phyloP scores from a whole-genome alignment of 2,797 vertebrate species.

The Staurois parvus region DNA sequence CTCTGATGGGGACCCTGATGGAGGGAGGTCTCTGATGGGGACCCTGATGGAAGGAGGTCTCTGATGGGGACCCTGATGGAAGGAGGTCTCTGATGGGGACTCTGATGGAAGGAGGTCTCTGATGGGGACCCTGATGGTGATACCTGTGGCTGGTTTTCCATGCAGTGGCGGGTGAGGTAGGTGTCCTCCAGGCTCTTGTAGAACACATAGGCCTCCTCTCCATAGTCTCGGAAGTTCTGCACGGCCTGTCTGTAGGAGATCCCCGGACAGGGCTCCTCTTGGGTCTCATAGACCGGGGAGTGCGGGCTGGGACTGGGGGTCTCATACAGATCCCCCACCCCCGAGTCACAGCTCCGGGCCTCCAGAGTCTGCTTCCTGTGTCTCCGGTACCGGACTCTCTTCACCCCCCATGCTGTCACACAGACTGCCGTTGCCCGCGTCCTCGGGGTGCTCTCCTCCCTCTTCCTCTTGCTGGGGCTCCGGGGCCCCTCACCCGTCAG shows the following conservation, averaged over 20 bases:
- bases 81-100: no score
- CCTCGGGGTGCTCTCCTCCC: background rate
- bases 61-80: no score
- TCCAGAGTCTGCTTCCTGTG: conserved; percentile 76
- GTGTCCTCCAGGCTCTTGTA: conserved; percentile 80
- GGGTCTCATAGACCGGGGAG: background rate
- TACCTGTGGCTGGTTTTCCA: conserved; percentile 79
- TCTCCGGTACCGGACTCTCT: conserved; percentile 62
- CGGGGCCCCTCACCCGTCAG: background rate
- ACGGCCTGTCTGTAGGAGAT: conserved; percentile 66
- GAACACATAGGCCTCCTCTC: conserved; percentile 83
- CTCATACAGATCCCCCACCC: conserved; percentile 77
- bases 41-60: no score
- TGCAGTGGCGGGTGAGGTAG: conserved; percentile 80
- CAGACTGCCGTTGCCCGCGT: conserved; percentile 54
- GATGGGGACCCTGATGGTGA: no score
- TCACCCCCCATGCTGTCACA: conserved; percentile 69
- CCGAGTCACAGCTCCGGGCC: conserved; percentile 74
- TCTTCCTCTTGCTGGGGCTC: background rate
- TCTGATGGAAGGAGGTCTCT: no score
- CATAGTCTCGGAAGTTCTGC: conserved; percentile 79
- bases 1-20: no score
- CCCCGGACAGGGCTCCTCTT: background rate
- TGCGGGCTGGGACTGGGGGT: conserved; percentile 57
- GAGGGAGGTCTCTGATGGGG: no score